phyloP scores from a whole-genome alignment of 2,113 vertebrate species.

The Porphyrio hochstetteri region DNA sequence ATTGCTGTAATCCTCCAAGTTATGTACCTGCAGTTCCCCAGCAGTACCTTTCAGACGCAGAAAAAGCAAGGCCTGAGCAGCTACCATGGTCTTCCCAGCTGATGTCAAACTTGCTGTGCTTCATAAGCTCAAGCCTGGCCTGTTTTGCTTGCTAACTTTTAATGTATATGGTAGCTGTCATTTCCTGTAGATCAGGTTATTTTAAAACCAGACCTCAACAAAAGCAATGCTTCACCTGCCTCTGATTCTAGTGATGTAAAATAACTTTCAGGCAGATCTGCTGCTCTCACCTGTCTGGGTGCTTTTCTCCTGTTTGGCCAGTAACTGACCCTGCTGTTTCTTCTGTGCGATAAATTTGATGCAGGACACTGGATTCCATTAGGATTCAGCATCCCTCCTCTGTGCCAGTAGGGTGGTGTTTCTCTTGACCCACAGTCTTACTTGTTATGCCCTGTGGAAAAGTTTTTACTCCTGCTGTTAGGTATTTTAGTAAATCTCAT shows the following conservation, averaged over 20 bases:
- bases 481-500: neutral
- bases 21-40: neutral
- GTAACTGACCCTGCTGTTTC: neutral
- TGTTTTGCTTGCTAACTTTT: neutral
- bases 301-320: neutral
- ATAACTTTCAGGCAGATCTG: neutral
- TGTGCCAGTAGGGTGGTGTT: neutral
- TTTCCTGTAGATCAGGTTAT: neutral
- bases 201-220: neutral
- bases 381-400: neutral
- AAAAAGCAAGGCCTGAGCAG: neutral
- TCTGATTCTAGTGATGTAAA: neutral
- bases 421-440: neutral
- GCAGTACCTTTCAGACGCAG: neutral
- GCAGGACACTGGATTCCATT: neutral
- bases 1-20: neutral
- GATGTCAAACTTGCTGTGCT: neutral
- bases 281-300: neutral
- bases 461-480: neutral
- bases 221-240: neutral
- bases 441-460: neutral
- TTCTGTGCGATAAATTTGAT: neutral
- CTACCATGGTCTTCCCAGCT: neutral
- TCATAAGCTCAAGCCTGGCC: neutral
- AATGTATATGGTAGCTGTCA: neutral